Evolutionary conservation across 2,113 vertebrate species (phyloP).

Genomic region (Channa maculata): DNA sequence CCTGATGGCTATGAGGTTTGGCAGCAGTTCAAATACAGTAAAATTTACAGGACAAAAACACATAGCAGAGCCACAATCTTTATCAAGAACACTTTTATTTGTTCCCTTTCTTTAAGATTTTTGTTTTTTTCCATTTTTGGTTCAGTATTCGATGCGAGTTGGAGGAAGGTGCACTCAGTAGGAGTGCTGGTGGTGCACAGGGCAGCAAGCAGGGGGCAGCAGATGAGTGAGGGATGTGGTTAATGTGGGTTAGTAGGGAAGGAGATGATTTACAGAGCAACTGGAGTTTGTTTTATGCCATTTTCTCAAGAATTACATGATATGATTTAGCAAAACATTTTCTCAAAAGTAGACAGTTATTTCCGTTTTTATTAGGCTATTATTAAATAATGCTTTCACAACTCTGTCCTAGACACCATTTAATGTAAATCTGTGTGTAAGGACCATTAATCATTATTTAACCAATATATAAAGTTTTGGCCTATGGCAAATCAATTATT

Average conservation of each 20-base stretch:
- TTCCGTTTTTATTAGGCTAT: neutral
- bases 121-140: neutral
- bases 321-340: neutral
- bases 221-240: constrained; percentile 15
- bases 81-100: constrained; percentile 73
- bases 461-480: neutral
- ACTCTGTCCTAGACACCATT: neutral
- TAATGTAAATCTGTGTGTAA: neutral
- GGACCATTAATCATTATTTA: neutral
- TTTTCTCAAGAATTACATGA: neutral
- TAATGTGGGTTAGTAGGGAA: constrained; percentile 9
- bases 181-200: constrained; percentile 50
- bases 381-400: neutral
- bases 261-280: constrained; percentile 34
- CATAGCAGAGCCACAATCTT: neutral
- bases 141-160: constrained; percentile 53
- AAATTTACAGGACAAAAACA: neutral
- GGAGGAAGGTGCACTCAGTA: constrained; percentile 50
- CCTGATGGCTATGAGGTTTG: neutral
- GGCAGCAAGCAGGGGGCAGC: constrained; percentile 72
- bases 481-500: neutral
- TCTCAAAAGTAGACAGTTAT: neutral
- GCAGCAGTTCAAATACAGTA: neutral
- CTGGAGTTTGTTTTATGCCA: neutral
- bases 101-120: constrained; percentile 28